Percentiles rank a stretch among this genome's conserved stretches.
Conservation (phyloP, 2,888 invertebrate genomes). For the Euplagia quadripunctaria region DNA sequence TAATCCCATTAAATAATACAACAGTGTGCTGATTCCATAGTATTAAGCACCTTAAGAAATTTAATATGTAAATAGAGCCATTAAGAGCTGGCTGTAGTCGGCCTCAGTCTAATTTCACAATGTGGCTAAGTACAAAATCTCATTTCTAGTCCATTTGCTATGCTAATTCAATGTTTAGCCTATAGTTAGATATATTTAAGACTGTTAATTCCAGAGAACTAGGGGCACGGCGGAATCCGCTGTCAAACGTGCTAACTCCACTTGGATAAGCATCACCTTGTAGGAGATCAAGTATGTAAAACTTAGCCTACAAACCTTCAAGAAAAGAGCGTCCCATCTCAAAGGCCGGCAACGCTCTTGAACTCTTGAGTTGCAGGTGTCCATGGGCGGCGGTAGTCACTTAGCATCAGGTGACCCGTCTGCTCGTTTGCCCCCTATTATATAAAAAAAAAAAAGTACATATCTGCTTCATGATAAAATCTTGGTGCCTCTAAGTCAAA, state of each 20-base stretch:
- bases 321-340: no score
- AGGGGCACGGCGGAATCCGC: background rate
- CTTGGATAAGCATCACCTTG: background rate
- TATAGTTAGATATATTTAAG: slow-evolving; percentile 26
- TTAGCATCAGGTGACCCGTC: no score
- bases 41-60: slow-evolving; percentile 24
- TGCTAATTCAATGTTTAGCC: slow-evolving; percentile 37
- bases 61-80: slow-evolving; percentile 38
- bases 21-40: slow-evolving; percentile 34
- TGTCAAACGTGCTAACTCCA: background rate
- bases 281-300: background rate
- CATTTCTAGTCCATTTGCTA: slow-evolving; percentile 38
- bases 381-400: no score
- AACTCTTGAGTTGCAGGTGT: no score
- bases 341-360: no score
- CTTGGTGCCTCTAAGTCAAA: no score
- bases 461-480: no score
- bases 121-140: slow-evolving; percentile 24
- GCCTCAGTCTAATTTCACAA: slow-evolving; percentile 54
- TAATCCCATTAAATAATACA: slow-evolving; percentile 29
- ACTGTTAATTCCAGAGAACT: background rate
- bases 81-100: slow-evolving; percentile 25
- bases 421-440: no score
- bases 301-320: no score
- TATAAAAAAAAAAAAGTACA: no score